These are phyloP conservation scores for Nettapus auritus DNA, from an alignment of 2,113 vertebrate species.

Conservation along the genomic window DNA sequence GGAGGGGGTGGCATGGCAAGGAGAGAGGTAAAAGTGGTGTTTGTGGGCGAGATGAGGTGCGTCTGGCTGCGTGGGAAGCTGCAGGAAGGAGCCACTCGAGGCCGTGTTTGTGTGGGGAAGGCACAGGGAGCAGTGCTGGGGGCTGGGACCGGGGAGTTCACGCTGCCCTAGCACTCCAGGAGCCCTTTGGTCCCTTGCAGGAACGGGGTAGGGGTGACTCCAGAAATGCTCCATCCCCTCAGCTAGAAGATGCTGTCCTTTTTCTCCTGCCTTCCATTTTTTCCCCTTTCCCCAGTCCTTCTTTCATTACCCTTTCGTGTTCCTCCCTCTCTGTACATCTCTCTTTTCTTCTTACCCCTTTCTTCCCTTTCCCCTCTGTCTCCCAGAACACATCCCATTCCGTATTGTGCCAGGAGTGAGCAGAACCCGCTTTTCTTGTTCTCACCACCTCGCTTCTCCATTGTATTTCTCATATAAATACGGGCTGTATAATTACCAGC, in stretches of 20 bases:
- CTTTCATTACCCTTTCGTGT: background rate
- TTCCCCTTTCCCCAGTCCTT: background rate
- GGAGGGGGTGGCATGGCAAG: background rate
- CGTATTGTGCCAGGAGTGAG: constrained; percentile 41
- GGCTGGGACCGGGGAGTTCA: background rate
- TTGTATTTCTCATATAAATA: constrained; percentile 64
- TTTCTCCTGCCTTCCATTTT: background rate
- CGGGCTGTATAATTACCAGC: constrained; percentile 68
- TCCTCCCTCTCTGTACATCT: background rate
- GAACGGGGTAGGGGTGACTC: background rate
- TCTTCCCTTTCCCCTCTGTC: background rate
- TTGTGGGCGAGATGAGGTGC: background rate
- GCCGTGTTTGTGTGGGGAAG: background rate
- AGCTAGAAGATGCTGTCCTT: background rate
- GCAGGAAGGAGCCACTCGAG: background rate
- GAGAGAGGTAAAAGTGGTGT: rapidly evolving
- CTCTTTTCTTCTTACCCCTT: background rate
- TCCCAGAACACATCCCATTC: background rate
- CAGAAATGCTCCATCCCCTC: background rate
- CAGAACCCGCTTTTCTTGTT: constrained; percentile 79
- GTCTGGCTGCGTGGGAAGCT: background rate
- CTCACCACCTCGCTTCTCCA: constrained; percentile 1
- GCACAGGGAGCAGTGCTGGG: background rate
- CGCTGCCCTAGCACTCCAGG: background rate
- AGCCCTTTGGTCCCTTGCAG: background rate